phyloP scores from a whole-genome alignment of 2,888 invertebrate species.

The Drosophila mayaguana region DNA sequence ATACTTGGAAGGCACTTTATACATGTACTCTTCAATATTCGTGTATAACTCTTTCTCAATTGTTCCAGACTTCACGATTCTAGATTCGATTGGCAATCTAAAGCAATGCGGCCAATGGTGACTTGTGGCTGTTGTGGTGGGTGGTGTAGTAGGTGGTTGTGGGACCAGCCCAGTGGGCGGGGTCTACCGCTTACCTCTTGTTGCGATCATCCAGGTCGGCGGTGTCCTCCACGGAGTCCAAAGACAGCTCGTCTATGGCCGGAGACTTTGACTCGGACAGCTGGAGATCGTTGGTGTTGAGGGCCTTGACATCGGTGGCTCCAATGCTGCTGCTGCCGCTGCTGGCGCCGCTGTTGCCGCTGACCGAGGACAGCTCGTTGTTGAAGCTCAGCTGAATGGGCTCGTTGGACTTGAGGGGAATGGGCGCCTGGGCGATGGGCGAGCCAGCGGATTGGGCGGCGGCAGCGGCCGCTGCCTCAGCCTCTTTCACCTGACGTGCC shows the following conservation, averaged over 20 bases:
- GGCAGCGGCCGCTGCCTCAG: constrained; percentile 80
- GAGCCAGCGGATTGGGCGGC: constrained; percentile 51
- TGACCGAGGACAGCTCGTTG: constrained; percentile 75
- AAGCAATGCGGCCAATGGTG: constrained; percentile 8
- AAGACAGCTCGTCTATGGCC: constrained; percentile 89
- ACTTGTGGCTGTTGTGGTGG: constrained; percentile 17
- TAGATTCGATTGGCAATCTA: not conserved
- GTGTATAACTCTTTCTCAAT: not conserved
- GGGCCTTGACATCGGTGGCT: constrained; percentile 73
- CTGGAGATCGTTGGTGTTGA: constrained; percentile 82
- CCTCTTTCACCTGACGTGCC: constrained; percentile 84
- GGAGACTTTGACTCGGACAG: constrained; percentile 88
- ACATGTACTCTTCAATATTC: too few species aligned
- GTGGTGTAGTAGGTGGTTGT: not conserved
- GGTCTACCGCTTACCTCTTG: constrained; percentile 87
- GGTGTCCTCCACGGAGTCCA: constrained; percentile 89
- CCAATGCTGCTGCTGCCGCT: constrained; percentile 37
- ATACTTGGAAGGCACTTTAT: too few species aligned
- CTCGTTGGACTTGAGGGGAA: constrained; percentile 67
- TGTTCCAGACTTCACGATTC: not conserved
- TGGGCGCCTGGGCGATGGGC: constrained; percentile 67
- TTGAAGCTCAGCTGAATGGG: constrained; percentile 83
- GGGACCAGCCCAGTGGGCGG: not conserved
- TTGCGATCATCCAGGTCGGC: constrained; percentile 92
- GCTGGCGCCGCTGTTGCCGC: constrained; percentile 36